Conservation (phyloP, 1,140 invertebrate species). For the Polyergus mexicanus region DNA sequence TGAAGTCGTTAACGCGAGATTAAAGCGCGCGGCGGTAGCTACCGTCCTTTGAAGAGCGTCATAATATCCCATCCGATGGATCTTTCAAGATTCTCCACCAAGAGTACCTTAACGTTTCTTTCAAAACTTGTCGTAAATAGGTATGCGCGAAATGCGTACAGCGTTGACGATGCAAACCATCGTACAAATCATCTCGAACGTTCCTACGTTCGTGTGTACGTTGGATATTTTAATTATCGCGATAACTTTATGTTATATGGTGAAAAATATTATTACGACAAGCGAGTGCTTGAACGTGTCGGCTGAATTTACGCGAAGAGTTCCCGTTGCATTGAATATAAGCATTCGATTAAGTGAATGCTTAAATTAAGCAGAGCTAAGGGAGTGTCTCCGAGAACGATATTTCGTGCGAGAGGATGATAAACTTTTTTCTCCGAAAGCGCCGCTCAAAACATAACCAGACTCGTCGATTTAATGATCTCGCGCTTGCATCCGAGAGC, state of each 20-base stretch:
- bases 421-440: conserved; percentile 11
- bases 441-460: conserved; percentile 13
- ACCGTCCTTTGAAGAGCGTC: conserved; percentile 45
- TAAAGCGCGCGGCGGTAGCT: conserved; percentile 53
- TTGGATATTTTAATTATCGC: conserved; percentile 11
- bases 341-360: background rate
- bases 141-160: background rate
- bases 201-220: too few relatives aligned
- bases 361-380: conserved; percentile 3
- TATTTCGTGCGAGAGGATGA: conserved; percentile 1
- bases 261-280: background rate
- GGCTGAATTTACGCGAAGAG: background rate
- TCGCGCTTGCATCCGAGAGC: conserved; percentile 31
- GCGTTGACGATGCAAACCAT: background rate
- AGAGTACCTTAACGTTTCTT: background rate
- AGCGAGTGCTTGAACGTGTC: background rate
- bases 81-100: conserved; percentile 39
- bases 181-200: background rate
- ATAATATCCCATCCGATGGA: conserved; percentile 24
- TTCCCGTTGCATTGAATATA: background rate
- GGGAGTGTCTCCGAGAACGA: background rate
- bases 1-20: conserved; percentile 63
- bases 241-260: background rate
- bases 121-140: background rate
- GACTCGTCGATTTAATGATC: conserved; percentile 18